Base-by-base conservation (phyloP, 1,140 invertebrate genomes). In the Drosophila chauvacae region DNA sequence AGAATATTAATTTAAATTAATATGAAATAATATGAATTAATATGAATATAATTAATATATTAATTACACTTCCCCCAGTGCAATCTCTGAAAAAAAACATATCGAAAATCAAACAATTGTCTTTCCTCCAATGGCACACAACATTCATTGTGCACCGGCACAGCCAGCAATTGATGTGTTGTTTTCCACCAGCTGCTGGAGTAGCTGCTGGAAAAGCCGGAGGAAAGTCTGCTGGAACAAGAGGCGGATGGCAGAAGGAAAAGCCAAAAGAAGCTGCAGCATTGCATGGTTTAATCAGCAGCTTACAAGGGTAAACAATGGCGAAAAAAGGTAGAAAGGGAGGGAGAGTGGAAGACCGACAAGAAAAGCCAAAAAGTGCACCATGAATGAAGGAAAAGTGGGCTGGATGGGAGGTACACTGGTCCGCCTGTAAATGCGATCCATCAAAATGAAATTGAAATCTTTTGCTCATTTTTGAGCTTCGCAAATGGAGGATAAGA, bases 371-470 rank as follows among this genome's bases (percentile, higher is more conserved):
- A 77, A 77, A 77, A 77, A 77, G 75, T 77, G 53, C 65, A 65
- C n/a, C 47, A 71, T 55, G 53, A 70, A 70, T 53, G 44, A 16
- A 26, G 26, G n/a, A 51, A 65, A 48, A 69, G 14, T 41, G 60
- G 23, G 58, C 11, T 39, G 48, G 35, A 16, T 42, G n/a, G 16
- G 35, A 2, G 47, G 47, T n/a, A 26, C 35, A 26, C 33, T n/a
- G 53, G 35, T 56, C 35, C 5, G 53, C 53, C 53, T 37, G 61
- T 47, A 79, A 86, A 72, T 68, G 81, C 79, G 79, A 90, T 90
- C 85, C 73, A 90, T 90, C 85, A 90, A 90, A 90, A 90, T 90
- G 86, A 90, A 90, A 90, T 90, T 91, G 85, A 90, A 90, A 90
- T 90, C 86, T 90, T 90, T 86, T 91, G 85, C 81, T 82, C 85